Evolutionary conservation across 2,888 invertebrate genomes (phyloP), one percentile per base, ranked within the genome.

Genomic region (Ormyrus labotus): DNA sequence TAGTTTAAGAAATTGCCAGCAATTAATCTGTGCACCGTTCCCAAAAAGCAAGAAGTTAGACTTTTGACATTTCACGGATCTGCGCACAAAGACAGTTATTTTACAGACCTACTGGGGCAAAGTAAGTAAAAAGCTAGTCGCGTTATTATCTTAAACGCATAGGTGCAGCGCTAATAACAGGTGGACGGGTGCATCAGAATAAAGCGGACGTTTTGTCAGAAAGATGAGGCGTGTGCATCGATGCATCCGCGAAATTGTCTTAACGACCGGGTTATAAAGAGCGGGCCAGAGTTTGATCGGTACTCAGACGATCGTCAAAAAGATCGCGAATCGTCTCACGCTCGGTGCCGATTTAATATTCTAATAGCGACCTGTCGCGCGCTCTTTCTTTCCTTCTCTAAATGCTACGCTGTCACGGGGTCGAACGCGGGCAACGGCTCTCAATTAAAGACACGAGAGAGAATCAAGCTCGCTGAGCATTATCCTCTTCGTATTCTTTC

Each of bases 351-450:
- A 82, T 86, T 86, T 87, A 87, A 87, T 88, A 87, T 87, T 87
- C 84, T 89, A 89, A 90, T 88, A 87, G 87, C 85, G 85, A 86
- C 88, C 87, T 89, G 88, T 87, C 88, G 78, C 83, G 78, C 75
- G 79, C 80, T 83, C 70, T 73, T 69, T 6, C 72, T 5, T 61
- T 47, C 70, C 47, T 64, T 48, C 73, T 79, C 72, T 84, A 87
- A 88, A 88, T 88, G 84, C 85, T 84, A 88, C 84, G 87, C 84
- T 86, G 87, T 86, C 86, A 84, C 82, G 82, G 82, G 78, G 84
- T 84, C 82, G 84, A 83, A 79, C 3, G 48, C 72, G 78, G 83
- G 81, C 50, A 48, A 84, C 82, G 87, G 85, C 85, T 85, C 86
- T 86, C 86, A 85, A 85, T 87, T 87, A 86, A 78, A 81, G 81